Base-by-base conservation (phyloP, 2,888 invertebrate species). In the Onthophagus sagittarius region DNA sequence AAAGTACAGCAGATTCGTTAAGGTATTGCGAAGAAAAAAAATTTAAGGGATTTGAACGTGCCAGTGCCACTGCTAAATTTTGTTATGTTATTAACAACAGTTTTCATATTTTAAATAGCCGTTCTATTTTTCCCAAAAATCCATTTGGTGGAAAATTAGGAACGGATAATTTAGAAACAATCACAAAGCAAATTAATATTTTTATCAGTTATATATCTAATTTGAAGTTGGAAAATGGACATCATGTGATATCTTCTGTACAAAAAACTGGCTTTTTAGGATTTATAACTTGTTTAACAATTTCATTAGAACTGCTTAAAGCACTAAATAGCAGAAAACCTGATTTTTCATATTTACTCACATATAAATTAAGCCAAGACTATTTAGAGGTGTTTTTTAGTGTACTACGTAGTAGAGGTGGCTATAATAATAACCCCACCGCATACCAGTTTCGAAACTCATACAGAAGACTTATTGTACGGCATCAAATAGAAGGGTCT, bases 1-100 rank as follows among this genome's bases (percentile, higher is more conserved):
- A 72, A 11, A 79, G 79, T 70, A 77, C 77, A 0, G 74, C 76
- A 11, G 73, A 77, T 62, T 77, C 77, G 2, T 62, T 80, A n/a
- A 15, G 72, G 7, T 79, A 71, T 74, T 75, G 23, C 23, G n/a
- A n/a, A n/a, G n/a, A n/a, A n/a, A n/a, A n/a, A 23, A 23, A 2
- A 64, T 64, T 14, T 15, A 64, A 64, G 2, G n/a, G 13, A 5
- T 15, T 64, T 14, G 15, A 64, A 64, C 4, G 5, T 5, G 64
- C 14, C 5, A 64, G 13, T 64, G 2, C 13, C 13, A 9, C 15
- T 64, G 64, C 64, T 5, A 15, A 14, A 14, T 64, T n/a, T 5
- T 64, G 2, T 15, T 5, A 64, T 15, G 15, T n/a, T n/a, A n/a
- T n/a, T n/a, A n/a, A n/a, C n/a, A n/a, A 7, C n/a, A 5, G 14